A percentile compares a stretch with the other conserved stretches of the same genome.
Evolutionary conservation across 2,888 invertebrate species (phyloP).

Genomic region (Hedya salicella): DNA sequence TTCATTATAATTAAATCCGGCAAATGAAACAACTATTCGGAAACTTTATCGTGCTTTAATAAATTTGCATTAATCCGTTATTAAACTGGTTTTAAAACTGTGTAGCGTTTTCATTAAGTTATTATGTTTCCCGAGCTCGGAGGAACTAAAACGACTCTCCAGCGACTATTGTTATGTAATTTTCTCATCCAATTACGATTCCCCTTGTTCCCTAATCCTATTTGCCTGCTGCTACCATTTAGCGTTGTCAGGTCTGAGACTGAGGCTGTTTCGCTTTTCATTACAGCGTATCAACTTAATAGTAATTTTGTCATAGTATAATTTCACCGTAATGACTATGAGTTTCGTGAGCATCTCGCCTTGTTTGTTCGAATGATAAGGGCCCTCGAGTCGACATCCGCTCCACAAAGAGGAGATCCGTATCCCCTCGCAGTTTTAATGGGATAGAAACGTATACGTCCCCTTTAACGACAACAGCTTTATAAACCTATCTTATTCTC

Average conservation of each 20-base stretch:
- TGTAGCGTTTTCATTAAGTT: conserved; percentile 23
- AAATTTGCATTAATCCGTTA: conserved; percentile 45
- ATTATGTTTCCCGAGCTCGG: conserved; percentile 10
- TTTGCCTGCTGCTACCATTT: conserved; percentile 51
- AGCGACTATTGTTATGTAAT: conserved; percentile 42
- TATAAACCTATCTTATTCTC: conserved; percentile 34
- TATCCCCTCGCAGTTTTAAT: conserved; percentile 39
- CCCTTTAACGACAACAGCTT: conserved; percentile 42
- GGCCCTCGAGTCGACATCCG: conserved; percentile 35
- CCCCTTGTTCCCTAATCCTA: conserved; percentile 53
- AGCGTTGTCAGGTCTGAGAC: conserved; percentile 48
- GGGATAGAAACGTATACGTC: conserved; percentile 42
- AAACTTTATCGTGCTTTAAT: conserved; percentile 39
- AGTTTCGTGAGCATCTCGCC: conserved; percentile 27
- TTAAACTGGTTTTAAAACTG: conserved; percentile 36
- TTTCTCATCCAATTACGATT: conserved; percentile 55
- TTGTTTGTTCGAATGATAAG: conserved; percentile 38
- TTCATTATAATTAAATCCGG: conserved; percentile 63
- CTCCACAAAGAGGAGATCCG: conserved; percentile 28
- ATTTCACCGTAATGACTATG: conserved; percentile 34
- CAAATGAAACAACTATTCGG: conserved; percentile 52
- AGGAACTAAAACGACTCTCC: conserved; percentile 37
- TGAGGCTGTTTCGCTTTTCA: conserved; percentile 37
- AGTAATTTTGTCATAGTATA: conserved; percentile 40
- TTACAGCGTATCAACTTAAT: conserved; percentile 33